Evolutionary conservation across 2,888 invertebrate genomes (phyloP).

Genomic region (Rotaria socialis): DNA sequence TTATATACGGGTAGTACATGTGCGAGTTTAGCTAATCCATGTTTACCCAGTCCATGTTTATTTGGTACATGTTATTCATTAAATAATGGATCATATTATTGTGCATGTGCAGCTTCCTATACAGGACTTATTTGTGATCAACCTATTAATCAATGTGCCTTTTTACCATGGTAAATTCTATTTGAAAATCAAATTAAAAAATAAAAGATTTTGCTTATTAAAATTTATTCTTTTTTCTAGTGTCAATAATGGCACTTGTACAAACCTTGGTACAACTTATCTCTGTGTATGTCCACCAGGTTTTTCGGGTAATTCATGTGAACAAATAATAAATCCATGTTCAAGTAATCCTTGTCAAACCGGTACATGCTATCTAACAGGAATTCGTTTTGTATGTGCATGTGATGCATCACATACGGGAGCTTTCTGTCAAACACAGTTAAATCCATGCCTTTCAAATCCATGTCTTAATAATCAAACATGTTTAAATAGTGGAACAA

Average conservation of each 20-base stretch:
- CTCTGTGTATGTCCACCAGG: not conserved
- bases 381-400: constrained; percentile 34
- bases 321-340: constrained; percentile 12
- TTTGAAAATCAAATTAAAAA: not conserved
- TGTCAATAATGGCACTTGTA: constrained; percentile 29
- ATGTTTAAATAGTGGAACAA: constrained; percentile 28
- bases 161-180: not conserved
- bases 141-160: not conserved
- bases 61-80: constrained; percentile 19
- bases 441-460: constrained; percentile 44
- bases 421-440: constrained; percentile 4
- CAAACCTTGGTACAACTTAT: not conserved
- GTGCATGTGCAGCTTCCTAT: not conserved
- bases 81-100: constrained; percentile 21
- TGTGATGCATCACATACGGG: constrained; percentile 44
- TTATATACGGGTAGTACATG: constrained; percentile 43
- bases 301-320: not conserved
- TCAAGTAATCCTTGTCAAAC: constrained; percentile 40
- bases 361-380: constrained; percentile 30
- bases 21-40: constrained; percentile 40
- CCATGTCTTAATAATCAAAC: constrained; percentile 44
- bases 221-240: not conserved
- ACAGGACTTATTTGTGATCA: constrained; percentile 33
- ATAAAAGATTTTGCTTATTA: not conserved
- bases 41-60: constrained; percentile 26